A percentile compares a stretch with the other conserved stretches of the same genome.
Conservation (phyloP, 2,888 invertebrate genomes). For the Elegia similella region DNA sequence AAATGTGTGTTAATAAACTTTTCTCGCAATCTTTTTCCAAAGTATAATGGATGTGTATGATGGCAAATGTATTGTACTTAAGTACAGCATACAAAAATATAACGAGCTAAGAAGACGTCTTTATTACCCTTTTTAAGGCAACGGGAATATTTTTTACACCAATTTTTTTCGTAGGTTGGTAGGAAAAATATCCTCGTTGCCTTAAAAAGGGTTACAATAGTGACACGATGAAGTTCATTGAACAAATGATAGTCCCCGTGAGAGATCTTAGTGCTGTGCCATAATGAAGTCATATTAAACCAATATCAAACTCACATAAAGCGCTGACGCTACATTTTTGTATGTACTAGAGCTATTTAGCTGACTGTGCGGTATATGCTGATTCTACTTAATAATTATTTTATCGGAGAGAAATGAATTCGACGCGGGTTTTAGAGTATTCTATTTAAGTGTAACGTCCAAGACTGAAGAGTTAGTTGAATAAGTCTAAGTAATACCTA, state of each 20-base stretch:
- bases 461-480: slow-evolving; percentile 81
- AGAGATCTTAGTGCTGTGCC: background rate
- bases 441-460: slow-evolving; percentile 80
- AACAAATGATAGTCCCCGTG: no score
- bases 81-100: background rate
- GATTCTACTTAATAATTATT: slow-evolving; percentile 38
- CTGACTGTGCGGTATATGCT: slow-evolving; percentile 35
- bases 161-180: no score
- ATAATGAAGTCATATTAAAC: background rate
- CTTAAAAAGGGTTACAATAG: no score
- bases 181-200: no score
- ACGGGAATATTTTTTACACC: no score
- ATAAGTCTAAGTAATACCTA: slow-evolving; percentile 78
- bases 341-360: background rate
- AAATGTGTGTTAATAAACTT: slow-evolving; percentile 21
- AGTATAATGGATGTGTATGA: slow-evolving; percentile 27
- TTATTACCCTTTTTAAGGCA: background rate
- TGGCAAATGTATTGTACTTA: slow-evolving; percentile 17
- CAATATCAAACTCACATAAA: background rate
- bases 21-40: slow-evolving; percentile 32
- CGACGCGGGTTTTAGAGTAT: slow-evolving; percentile 79
- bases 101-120: background rate
- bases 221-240: no score
- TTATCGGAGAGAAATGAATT: slow-evolving; percentile 59
- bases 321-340: slow-evolving; percentile 1